Evolutionary conservation across 1,140 invertebrate species (phyloP).

Genomic region (Thereuonema tuberculata): DNA sequence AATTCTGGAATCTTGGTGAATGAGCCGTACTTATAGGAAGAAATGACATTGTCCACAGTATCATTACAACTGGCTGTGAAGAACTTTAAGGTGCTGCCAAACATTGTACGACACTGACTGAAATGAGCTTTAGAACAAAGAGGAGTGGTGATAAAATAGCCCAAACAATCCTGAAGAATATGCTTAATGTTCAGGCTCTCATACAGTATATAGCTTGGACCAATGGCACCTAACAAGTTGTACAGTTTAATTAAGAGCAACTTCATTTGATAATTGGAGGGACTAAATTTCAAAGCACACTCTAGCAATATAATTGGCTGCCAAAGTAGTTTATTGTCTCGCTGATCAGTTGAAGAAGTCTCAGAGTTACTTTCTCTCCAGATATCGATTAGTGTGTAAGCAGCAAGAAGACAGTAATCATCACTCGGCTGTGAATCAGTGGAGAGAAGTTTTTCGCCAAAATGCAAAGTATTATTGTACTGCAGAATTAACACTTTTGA

Average conservation of each 20-base stretch:
- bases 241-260: slow-evolving; percentile 45
- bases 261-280: slow-evolving; percentile 63
- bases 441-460: slow-evolving; percentile 33
- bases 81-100: slow-evolving; percentile 62
- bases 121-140: slow-evolving; percentile 53
- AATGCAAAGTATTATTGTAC: slow-evolving; percentile 25
- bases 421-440: slow-evolving; percentile 45
- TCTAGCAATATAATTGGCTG: slow-evolving; percentile 51
- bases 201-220: slow-evolving; percentile 51
- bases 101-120: slow-evolving; percentile 44
- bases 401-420: slow-evolving; percentile 58
- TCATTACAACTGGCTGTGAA: slow-evolving; percentile 76
- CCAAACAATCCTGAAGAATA: slow-evolving; percentile 79
- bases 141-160: slow-evolving; percentile 59
- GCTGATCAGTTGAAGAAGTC: slow-evolving; percentile 18
- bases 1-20: slow-evolving; percentile 86
- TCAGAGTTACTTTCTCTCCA: slow-evolving; percentile 35
- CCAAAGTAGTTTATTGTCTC: slow-evolving; percentile 43
- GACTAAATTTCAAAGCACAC: slow-evolving; percentile 49
- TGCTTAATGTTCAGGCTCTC: slow-evolving; percentile 75
- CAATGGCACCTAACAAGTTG: slow-evolving; percentile 34
- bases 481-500: slow-evolving; percentile 24
- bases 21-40: slow-evolving; percentile 85
- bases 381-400: slow-evolving; percentile 57
- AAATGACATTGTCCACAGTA: slow-evolving; percentile 77